phyloP scores from a whole-genome alignment of 30 jellyfish, hydroid and myxozoan genomes.

The Rhopilema esculentum region DNA sequence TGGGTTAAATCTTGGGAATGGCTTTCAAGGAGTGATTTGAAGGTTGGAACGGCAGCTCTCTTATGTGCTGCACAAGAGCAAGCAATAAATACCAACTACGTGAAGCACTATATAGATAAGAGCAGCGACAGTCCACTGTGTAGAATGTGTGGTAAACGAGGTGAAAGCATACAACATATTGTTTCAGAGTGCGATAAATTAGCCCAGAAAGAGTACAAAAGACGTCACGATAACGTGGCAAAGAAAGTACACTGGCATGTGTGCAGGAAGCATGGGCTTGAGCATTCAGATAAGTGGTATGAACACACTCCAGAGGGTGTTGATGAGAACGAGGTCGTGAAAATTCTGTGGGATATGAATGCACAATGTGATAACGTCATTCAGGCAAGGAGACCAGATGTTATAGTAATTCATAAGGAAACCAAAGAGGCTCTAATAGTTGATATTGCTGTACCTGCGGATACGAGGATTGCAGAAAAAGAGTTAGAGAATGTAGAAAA shows the following conservation, averaged over 20 bases:
- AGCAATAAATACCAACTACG: not conserved
- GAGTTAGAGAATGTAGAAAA: constrained; percentile 12
- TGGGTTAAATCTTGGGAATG: not conserved
- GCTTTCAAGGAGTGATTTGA: not conserved
- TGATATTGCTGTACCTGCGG: too few species aligned
- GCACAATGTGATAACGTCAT: not conserved
- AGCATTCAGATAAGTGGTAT: constrained; percentile 38
- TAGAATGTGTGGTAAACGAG: constrained; percentile 12
- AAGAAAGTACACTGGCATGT: not conserved
- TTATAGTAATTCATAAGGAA: too few species aligned
- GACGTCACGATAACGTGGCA: constrained; percentile 3
- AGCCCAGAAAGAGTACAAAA: constrained; percentile 25
- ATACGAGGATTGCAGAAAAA: not conserved
- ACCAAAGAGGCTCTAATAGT: too few species aligned
- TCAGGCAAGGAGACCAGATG: too few species aligned
- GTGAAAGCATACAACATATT: not conserved
- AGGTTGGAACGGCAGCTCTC: not conserved
- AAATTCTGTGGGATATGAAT: not conserved
- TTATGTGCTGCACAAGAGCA: constrained; percentile 20
- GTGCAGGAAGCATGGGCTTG: not conserved
- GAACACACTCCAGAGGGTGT: constrained; percentile 46
- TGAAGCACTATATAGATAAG: constrained; percentile 14
- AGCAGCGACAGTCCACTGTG: not conserved
- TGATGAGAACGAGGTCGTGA: constrained; percentile 10
- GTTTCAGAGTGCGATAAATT: constrained; percentile 11